Evolutionary conservation across 2,888 invertebrate species (phyloP).

Genomic region (Sarcophaga subvicina): DNA sequence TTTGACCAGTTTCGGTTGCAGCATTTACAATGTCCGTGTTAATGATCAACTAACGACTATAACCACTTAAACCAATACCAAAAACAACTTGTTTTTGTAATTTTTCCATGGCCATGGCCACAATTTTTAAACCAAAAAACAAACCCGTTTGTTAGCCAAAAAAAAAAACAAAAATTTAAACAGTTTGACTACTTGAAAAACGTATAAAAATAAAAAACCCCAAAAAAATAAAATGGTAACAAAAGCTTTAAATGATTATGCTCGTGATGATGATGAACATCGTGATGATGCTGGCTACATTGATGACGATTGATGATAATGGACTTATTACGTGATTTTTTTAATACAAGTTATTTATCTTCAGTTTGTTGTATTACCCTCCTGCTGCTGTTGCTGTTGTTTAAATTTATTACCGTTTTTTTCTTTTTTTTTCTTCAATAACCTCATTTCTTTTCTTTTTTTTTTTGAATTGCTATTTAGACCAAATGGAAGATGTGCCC

Average conservation of each 20-base stretch:
- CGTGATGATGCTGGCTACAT: conserved; percentile 19
- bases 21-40: conserved; percentile 63
- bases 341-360: conserved; percentile 53
- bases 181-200: conserved; percentile 49
- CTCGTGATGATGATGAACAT: conserved; percentile 28
- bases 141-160: conserved; percentile 59
- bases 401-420: conserved; percentile 30
- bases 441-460: conserved; percentile 24
- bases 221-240: conserved; percentile 14
- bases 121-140: conserved; percentile 52
- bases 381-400: conserved; percentile 2
- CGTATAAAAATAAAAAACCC: neutral
- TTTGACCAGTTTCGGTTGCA: conserved; percentile 27
- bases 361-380: conserved; percentile 17
- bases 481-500: conserved; percentile 61
- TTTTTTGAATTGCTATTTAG: neutral
- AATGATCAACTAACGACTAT: conserved; percentile 58
- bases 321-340: conserved; percentile 66
- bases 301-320: conserved; percentile 51
- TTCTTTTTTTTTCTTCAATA: neutral
- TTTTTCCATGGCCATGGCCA: conserved; percentile 70
- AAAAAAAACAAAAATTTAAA: conserved; percentile 52
- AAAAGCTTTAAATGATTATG: conserved; percentile 32
- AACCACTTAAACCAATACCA: conserved; percentile 37
- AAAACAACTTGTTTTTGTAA: conserved; percentile 62